Base-by-base conservation (phyloP, 2,113 vertebrate species). In the Cyanoramphus novaezelandiae region DNA sequence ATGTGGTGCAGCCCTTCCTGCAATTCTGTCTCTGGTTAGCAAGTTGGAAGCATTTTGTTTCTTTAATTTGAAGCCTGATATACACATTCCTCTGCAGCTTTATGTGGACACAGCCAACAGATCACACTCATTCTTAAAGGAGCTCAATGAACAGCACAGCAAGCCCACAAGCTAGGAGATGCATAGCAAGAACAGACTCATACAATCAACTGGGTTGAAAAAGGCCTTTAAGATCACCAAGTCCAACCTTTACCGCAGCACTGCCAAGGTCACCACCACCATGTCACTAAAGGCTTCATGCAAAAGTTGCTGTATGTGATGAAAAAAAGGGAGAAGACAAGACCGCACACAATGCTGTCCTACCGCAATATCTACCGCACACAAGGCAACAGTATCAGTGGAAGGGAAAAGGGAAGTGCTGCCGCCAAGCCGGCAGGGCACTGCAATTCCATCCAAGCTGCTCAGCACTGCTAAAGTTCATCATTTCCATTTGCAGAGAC, bases 41-140 rank as follows among this genome's bases (percentile, higher is more conserved):
- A 65, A 90, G 47, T 17, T 81, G 64, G 52, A 96, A 94, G 79
- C 60, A 82, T 50, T 88, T 85, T 1, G 37, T 63, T 76, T 91
- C 78, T 94, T 80, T 85, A 52, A 92, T 63, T 71, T 86, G 71
- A 88, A 94, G 78, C 37, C 75, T 59, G 68, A 90, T 63, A 86
- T 25, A 65, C 76, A 74, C 50, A 86, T 81, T 94, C 60, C 64
- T 86, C 72, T 88, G 92, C 62, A 83, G 90, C 60, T 95, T 81
- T 55, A 68, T 19, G 29, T 55, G 53, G 82, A 88, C 68, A 44
- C 20, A 20, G 53, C 52, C 46, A 75, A 69, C 70, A 90, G 39
- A 88, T 13, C 64, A 72, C 57, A 80, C 37, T 79, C 52, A 11
- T 6, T 59, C 79, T 86, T 77, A 93, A 88, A 90, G 67, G 49